Conservation (phyloP, 2,888 invertebrate genomes). For the Sphecodes monilicornis region DNA sequence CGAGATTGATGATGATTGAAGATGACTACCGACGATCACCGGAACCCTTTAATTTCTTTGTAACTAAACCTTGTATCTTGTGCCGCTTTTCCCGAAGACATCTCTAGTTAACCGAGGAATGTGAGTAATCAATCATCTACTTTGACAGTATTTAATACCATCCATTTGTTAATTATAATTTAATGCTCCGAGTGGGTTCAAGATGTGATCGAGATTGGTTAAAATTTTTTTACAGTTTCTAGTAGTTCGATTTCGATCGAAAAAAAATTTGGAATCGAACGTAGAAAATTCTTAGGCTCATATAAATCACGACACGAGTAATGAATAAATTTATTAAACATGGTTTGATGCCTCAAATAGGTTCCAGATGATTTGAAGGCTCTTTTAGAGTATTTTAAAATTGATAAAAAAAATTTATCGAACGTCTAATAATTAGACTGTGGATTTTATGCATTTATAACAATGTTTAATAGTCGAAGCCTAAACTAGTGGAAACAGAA, state of each 20-base stretch:
- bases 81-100: neutral
- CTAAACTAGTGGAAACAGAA: too few relatives aligned
- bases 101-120: conserved; percentile 4
- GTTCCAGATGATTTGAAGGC: too few relatives aligned
- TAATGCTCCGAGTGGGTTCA: neutral
- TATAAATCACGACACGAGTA: neutral
- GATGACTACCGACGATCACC: neutral
- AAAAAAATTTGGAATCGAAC: neutral
- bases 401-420: too few relatives aligned
- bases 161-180: neutral
- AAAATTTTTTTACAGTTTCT: neutral
- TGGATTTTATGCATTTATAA: too few relatives aligned
- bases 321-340: too few relatives aligned
- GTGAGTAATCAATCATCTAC: conserved; percentile 12
- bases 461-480: too few relatives aligned
- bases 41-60: neutral
- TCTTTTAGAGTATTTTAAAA: too few relatives aligned
- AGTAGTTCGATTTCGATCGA: neutral
- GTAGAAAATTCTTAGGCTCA: neutral
- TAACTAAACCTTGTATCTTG: neutral
- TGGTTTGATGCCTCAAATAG: too few relatives aligned
- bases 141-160: neutral
- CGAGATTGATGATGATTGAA: neutral
- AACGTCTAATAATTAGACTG: too few relatives aligned
- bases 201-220: neutral